Conservation (phyloP, 2,888 invertebrate genomes). For the Hydriomena furcata region DNA sequence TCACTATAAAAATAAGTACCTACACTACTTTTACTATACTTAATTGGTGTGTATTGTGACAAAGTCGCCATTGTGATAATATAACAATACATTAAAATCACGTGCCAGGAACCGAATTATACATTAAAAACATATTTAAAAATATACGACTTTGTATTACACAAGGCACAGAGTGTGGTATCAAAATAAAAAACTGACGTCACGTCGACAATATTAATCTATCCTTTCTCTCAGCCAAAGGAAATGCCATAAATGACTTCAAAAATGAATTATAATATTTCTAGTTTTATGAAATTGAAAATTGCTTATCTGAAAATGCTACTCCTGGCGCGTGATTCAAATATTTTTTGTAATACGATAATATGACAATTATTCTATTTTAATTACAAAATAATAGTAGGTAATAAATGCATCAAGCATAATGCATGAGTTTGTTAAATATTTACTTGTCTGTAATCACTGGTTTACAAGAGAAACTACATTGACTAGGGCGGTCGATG, state of each 20-base stretch:
- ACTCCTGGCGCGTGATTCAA: slow-evolving; percentile 4
- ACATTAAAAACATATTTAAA: not conserved
- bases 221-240: too few relatives aligned
- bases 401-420: slow-evolving; percentile 10
- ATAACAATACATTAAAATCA: not conserved
- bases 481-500: slow-evolving; percentile 21
- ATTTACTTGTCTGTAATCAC: not conserved
- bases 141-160: slow-evolving; percentile 5
- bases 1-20: slow-evolving; percentile 28
- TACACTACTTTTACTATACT: slow-evolving; percentile 6
- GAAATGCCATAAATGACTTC: not conserved
- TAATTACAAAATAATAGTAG: too few relatives aligned
- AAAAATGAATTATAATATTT: not conserved
- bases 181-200: not conserved
- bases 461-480: slow-evolving; percentile 9
- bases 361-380: too few relatives aligned
- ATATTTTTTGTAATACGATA: not conserved
- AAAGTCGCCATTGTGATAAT: not conserved
- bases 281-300: not conserved
- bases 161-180: slow-evolving; percentile 9
- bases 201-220: not conserved
- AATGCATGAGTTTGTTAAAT: not conserved
- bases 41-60: slow-evolving; percentile 16
- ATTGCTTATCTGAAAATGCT: not conserved
- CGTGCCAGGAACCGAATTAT: not conserved